A percentile compares a stretch with the other conserved stretches of the same genome.
These are phyloP conservation scores for Mesaphorura yosii DNA, from an alignment of 1,140 invertebrate genomes.

Conservation along the genomic window DNA sequence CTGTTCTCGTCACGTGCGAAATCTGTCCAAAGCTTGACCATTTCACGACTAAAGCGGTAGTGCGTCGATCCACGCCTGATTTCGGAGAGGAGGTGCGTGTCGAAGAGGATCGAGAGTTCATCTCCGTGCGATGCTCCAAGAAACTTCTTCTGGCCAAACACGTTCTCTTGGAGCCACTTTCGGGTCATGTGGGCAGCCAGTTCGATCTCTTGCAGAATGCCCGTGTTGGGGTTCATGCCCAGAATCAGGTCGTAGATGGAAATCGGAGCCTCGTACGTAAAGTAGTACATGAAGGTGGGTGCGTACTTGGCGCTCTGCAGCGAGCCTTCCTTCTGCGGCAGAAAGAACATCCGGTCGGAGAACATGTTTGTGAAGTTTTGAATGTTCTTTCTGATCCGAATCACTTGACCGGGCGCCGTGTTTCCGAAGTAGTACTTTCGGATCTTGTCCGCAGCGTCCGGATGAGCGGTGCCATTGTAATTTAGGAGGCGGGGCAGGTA, in stretches of 20 bases:
- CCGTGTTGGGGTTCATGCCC: constrained; percentile 4
- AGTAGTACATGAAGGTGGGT: constrained; percentile 15
- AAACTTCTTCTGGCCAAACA: constrained; percentile 1
- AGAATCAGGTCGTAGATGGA: constrained; percentile 9
- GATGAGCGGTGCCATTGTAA: background rate
- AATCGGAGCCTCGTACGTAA: constrained; percentile 7
- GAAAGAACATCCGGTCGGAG: constrained; percentile 18
- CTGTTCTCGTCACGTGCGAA: constrained; percentile 19
- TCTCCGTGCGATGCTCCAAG: constrained; percentile 13
- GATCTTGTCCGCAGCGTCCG: constrained; percentile 3
- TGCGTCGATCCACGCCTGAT: background rate
- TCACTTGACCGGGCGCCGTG: background rate
- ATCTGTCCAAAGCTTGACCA: constrained; percentile 16
- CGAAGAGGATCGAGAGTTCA: constrained; percentile 15
- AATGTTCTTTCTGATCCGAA: constrained; percentile 8
- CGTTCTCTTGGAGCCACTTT: background rate
- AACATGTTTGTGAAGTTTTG: constrained; percentile 17
- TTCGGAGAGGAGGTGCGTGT: constrained; percentile 8
- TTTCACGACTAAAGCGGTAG: constrained; percentile 11
- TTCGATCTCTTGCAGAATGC: background rate
- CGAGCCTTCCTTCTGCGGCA: constrained; percentile 10
- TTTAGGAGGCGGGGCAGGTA: constrained; percentile 10
- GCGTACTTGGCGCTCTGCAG: constrained; percentile 8
- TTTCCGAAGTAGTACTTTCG: constrained; percentile 21
- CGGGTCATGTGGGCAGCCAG: background rate